phyloP scores from a whole-genome alignment of 2,113 vertebrate genomes.

The Thamnaconus septentrionalis region DNA sequence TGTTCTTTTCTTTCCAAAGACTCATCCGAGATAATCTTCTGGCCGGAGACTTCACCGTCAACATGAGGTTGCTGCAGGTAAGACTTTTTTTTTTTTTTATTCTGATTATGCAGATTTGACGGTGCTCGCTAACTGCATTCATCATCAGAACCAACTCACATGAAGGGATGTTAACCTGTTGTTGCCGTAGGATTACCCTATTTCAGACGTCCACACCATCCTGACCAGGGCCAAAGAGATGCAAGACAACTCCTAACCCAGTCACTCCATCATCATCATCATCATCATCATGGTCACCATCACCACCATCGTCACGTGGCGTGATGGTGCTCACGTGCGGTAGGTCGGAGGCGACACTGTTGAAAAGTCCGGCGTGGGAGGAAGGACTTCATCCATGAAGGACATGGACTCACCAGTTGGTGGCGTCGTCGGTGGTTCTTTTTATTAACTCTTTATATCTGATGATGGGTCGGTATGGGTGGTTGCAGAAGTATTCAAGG shows the following conservation, averaged over 20 bases:
- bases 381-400: conserved; percentile 15
- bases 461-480: background rate
- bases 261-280: background rate
- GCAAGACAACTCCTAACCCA: conserved; percentile 84
- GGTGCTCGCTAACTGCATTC: too few relatives aligned
- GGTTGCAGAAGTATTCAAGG: conserved; percentile 25
- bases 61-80: conserved; percentile 97
- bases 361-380: conserved; percentile 16
- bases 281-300: too few relatives aligned
- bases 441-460: conserved; percentile 14
- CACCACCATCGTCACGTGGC: too few relatives aligned
- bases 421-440: background rate
- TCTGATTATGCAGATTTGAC: background rate
- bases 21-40: conserved; percentile 90
- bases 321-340: conserved; percentile 2
- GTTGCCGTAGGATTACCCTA: conserved; percentile 88
- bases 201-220: conserved; percentile 92
- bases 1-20: conserved; percentile 63
- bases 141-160: background rate
- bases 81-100: background rate
- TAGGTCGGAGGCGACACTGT: conserved; percentile 17
- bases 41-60: conserved; percentile 92
- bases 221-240: conserved; percentile 95
- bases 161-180: background rate
- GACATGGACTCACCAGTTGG: conserved; percentile 7